phyloP scores from a whole-genome alignment of 2,888 invertebrate species.

The Nemotelus pantherinus region DNA sequence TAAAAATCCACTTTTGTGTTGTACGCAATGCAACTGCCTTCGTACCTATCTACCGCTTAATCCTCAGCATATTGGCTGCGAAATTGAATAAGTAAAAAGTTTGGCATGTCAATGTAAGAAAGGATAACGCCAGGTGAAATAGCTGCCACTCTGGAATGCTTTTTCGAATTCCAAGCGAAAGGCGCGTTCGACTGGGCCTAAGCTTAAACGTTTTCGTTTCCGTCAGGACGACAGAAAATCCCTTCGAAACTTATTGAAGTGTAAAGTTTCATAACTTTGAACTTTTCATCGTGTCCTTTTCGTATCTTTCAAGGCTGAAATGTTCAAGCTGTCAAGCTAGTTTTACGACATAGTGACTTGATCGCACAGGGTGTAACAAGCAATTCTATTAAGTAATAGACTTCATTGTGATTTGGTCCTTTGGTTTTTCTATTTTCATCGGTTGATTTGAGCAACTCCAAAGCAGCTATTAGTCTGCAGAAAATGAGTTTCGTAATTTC shows the following conservation, averaged over 20 bases:
- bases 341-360: too few species aligned
- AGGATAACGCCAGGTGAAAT: constrained; percentile 16
- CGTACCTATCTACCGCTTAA: not conserved
- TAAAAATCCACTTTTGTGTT: not conserved
- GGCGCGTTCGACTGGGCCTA: too few species aligned
- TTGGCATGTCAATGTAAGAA: not conserved
- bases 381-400: too few species aligned
- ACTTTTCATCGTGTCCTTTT: constrained; percentile 43
- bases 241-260: constrained; percentile 47
- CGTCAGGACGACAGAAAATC: constrained; percentile 20
- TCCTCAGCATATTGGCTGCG: constrained; percentile 27
- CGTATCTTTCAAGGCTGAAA: not conserved
- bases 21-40: too few species aligned
- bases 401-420: too few species aligned
- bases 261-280: constrained; percentile 50
- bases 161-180: not conserved
- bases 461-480: too few species aligned
- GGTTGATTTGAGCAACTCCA: too few species aligned
- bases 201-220: not conserved
- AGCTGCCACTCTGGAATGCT: not conserved
- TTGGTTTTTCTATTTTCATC: too few species aligned
- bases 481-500: too few species aligned
- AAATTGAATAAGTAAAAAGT: constrained; percentile 42
- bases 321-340: too few species aligned
- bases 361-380: too few species aligned